phyloP scores from a whole-genome alignment of 2,888 invertebrate genomes.

The Chymomyza fuscimana region DNA sequence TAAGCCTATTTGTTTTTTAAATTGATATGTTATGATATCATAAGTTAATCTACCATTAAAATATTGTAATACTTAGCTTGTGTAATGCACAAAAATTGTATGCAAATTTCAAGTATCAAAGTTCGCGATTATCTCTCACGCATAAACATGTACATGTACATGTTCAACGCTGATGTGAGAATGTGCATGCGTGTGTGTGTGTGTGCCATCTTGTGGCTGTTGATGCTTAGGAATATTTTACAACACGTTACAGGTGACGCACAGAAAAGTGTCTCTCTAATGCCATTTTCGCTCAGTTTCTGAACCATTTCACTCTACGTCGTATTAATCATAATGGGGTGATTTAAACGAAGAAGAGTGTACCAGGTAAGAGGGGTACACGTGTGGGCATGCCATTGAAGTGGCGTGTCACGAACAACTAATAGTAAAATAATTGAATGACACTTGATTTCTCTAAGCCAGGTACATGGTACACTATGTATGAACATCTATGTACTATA shows the following conservation, averaged over 20 bases:
- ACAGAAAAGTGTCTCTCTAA: slow-evolving; percentile 2
- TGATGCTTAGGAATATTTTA: background rate
- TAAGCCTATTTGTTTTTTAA: no score
- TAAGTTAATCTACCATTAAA: background rate
- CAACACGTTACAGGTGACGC: background rate
- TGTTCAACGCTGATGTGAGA: background rate
- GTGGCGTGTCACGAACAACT: slow-evolving; percentile 61
- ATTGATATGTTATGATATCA: no score
- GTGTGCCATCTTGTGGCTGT: background rate
- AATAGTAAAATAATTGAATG: slow-evolving; percentile 67
- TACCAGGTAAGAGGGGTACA: slow-evolving; percentile 14
- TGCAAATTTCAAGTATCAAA: background rate
- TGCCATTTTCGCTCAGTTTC: background rate
- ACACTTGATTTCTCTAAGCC: slow-evolving; percentile 48
- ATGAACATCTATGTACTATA: slow-evolving; percentile 7
- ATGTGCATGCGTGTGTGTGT: background rate
- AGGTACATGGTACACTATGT: background rate
- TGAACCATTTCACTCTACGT: background rate
- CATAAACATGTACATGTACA: background rate
- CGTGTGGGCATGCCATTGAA: slow-evolving; percentile 51
- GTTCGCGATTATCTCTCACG: background rate
- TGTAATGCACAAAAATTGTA: background rate
- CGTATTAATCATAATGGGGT: slow-evolving; percentile 61
- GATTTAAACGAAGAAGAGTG: slow-evolving; percentile 6
- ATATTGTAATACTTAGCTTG: background rate